phyloP scores from a whole-genome alignment of 23 tunicate species.

The Oikopleura dioica region DNA sequence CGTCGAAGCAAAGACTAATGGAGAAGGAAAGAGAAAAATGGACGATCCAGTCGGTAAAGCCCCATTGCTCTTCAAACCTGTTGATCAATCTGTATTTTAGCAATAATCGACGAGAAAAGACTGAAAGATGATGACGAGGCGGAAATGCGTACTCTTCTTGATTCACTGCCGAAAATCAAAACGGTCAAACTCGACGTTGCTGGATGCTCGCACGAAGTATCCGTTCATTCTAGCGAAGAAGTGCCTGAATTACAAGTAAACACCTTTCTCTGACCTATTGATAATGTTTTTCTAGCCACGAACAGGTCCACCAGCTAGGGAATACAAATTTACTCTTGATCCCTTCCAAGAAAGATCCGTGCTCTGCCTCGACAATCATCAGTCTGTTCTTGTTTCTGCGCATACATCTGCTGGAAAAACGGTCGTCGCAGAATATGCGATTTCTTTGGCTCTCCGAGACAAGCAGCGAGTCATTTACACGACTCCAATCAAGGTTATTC shows the following conservation, averaged over 20 bases:
- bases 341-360: conserved; percentile 71
- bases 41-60: too few species aligned
- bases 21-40: too few species aligned
- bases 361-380: conserved; percentile 57
- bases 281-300: neutral
- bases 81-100: too few species aligned
- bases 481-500: conserved; percentile 86
- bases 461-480: conserved; percentile 87
- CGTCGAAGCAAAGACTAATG: too few species aligned
- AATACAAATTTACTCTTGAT: conserved; percentile 75
- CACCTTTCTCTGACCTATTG: neutral
- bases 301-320: conserved; percentile 38
- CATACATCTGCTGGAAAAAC: conserved; percentile 96
- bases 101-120: too few species aligned
- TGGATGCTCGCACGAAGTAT: conserved; percentile 72
- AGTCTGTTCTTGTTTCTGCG: conserved; percentile 74
- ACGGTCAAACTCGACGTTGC: conserved; percentile 40
- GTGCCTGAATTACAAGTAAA: conserved; percentile 28
- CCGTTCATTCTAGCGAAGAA: conserved; percentile 19
- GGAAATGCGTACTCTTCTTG: too few species aligned
- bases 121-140: too few species aligned
- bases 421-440: conserved; percentile 79
- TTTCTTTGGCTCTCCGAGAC: conserved; percentile 56
- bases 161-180: conserved; percentile 44
- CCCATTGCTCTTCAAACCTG: too few species aligned